These are phyloP conservation scores for Anarhynchus alexandrinus DNA, from an alignment of 2,113 vertebrate genomes.

Conservation along the genomic window DNA sequence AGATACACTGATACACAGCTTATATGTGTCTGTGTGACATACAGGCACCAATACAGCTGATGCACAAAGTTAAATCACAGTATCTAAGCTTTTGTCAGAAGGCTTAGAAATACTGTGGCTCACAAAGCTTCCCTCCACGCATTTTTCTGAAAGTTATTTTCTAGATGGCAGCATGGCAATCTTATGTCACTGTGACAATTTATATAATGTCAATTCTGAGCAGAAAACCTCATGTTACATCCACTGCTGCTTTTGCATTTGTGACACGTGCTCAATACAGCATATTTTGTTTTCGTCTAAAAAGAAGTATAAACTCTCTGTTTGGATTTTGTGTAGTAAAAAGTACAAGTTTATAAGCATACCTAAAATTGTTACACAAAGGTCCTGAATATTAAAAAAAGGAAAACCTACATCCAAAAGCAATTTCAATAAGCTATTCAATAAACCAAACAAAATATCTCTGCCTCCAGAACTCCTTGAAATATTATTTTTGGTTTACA, in stretches of 20 bases:
- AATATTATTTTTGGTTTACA: neutral
- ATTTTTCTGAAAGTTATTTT: neutral
- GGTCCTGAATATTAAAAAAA: neutral
- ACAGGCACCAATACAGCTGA: neutral
- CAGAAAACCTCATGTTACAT: neutral
- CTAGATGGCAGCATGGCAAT: neutral
- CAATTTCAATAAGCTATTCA: neutral
- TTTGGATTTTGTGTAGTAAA: neutral
- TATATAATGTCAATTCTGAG: neutral
- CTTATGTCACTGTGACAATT: neutral
- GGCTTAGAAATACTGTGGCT: neutral
- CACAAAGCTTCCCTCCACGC: neutral
- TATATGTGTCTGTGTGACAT: neutral
- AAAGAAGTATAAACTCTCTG: neutral
- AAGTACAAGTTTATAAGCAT: neutral
- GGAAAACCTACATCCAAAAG: neutral
- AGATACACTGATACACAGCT: neutral
- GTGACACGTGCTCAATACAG: neutral
- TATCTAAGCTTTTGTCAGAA: neutral
- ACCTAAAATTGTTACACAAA: neutral
- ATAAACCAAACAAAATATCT: neutral
- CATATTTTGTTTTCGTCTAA: neutral
- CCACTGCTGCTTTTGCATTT: neutral
- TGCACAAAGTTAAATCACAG: neutral
- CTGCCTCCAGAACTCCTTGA: neutral